Conservation (phyloP, 2,888 invertebrate species). For the Thysanoteuthis rhombus region DNA sequence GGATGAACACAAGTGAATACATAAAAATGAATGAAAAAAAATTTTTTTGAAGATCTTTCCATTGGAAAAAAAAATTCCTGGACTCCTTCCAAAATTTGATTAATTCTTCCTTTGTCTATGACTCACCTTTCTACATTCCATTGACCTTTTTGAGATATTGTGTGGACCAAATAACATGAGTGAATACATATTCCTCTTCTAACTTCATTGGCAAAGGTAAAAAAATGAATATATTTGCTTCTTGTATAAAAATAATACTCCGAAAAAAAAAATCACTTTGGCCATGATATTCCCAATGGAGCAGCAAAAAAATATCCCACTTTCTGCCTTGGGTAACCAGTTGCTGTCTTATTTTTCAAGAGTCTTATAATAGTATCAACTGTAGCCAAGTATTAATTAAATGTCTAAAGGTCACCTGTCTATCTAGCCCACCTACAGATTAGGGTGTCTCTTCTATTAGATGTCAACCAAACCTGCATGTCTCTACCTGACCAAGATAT, state of each 20-base stretch:
- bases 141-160: too few species aligned
- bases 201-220: not conserved
- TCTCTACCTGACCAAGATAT: not conserved
- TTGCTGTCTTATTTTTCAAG: too few species aligned
- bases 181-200: too few species aligned
- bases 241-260: not conserved
- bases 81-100: too few species aligned
- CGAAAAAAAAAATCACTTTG: not conserved
- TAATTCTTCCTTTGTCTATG: too few species aligned
- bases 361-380: too few species aligned
- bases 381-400: not conserved
- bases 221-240: not conserved
- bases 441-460: not conserved
- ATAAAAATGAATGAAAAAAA: too few species aligned
- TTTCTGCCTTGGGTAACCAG: not conserved
- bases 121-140: too few species aligned
- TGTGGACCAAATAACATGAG: too few species aligned
- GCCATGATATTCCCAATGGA: not conserved
- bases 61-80: too few species aligned
- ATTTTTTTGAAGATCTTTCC: too few species aligned
- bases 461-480: not conserved
- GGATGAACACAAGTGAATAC: too few species aligned
- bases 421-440: not conserved
- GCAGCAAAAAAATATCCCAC: not conserved
- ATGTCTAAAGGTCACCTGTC: not conserved